Conservation (phyloP, 2,888 invertebrate species). For the Lasioglossum calceatum region DNA sequence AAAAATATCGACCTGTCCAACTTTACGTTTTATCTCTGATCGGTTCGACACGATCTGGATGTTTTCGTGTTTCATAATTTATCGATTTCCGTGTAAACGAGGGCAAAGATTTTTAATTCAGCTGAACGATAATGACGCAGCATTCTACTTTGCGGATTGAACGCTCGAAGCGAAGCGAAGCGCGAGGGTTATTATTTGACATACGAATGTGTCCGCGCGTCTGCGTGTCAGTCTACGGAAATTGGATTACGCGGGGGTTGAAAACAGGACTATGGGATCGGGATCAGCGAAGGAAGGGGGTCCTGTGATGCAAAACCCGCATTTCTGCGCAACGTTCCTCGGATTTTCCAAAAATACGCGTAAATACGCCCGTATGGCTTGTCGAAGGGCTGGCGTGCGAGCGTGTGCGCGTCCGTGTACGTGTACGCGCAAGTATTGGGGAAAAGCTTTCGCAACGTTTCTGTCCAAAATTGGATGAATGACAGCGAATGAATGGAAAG, state of each 20-base stretch:
- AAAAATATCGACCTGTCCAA: background rate
- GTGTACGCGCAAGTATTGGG: constrained; percentile 66
- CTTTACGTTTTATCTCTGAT: background rate
- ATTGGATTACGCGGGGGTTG: constrained; percentile 76
- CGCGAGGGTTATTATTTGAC: constrained; percentile 54
- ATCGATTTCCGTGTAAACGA: background rate
- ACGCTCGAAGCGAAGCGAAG: constrained; percentile 7
- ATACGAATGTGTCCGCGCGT: constrained; percentile 29
- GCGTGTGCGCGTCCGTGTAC: background rate
- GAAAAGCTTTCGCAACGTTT: constrained; percentile 70
- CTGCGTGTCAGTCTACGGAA: constrained; percentile 66
- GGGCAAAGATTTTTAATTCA: background rate
- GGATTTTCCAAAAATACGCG: constrained; percentile 80
- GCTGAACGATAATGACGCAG: background rate
- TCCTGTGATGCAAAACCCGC: constrained; percentile 62
- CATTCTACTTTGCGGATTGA: background rate
- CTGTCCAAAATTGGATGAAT: constrained; percentile 73
- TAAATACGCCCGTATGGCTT: constrained; percentile 83
- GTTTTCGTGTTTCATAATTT: background rate
- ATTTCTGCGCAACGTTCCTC: constrained; percentile 77
- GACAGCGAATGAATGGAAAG: constrained; percentile 65
- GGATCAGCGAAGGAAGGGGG: constrained; percentile 11
- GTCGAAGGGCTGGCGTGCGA: background rate
- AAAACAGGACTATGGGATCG: constrained; percentile 9
- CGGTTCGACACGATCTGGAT: background rate